Evolutionary conservation across 2,888 invertebrate genomes (phyloP).

Genomic region (Dorcus hopei): DNA sequence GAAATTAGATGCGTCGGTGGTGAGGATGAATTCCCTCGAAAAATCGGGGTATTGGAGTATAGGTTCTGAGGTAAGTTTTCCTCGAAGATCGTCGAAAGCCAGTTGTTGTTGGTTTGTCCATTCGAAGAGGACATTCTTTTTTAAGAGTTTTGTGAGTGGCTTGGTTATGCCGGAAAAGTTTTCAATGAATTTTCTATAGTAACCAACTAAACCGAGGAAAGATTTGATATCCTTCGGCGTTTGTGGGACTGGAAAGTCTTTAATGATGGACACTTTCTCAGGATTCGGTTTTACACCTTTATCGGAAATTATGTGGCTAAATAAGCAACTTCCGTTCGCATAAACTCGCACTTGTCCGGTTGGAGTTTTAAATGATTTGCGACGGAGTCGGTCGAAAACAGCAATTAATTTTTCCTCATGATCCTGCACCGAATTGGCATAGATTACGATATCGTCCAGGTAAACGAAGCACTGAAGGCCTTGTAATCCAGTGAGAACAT

Average conservation of each 20-base stretch:
- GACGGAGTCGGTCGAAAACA: slow-evolving; percentile 32
- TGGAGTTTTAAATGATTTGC: slow-evolving; percentile 25
- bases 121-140: slow-evolving; percentile 10
- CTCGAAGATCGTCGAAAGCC: neutral
- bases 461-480: too few species aligned
- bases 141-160: slow-evolving; percentile 11
- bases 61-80: slow-evolving; percentile 11
- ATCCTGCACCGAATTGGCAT: too few species aligned
- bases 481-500: too few species aligned
- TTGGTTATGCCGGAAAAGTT: slow-evolving; percentile 25
- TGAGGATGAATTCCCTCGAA: slow-evolving; percentile 31
- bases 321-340: slow-evolving; percentile 24
- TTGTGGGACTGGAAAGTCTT: slow-evolving; percentile 24
- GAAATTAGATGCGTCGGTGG: slow-evolving; percentile 39
- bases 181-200: slow-evolving; percentile 37
- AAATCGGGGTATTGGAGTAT: slow-evolving; percentile 27
- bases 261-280: slow-evolving; percentile 22
- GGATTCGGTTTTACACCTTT: slow-evolving; percentile 31
- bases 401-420: slow-evolving; percentile 27
- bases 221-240: slow-evolving; percentile 23
- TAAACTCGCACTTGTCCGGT: slow-evolving; percentile 33
- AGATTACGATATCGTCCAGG: too few species aligned
- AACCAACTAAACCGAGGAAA: slow-evolving; percentile 35
- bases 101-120: neutral
- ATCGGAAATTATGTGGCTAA: slow-evolving; percentile 30